These are phyloP conservation scores for Apotomis turbidana DNA, from an alignment of 2,888 invertebrate genomes.

Conservation along the genomic window DNA sequence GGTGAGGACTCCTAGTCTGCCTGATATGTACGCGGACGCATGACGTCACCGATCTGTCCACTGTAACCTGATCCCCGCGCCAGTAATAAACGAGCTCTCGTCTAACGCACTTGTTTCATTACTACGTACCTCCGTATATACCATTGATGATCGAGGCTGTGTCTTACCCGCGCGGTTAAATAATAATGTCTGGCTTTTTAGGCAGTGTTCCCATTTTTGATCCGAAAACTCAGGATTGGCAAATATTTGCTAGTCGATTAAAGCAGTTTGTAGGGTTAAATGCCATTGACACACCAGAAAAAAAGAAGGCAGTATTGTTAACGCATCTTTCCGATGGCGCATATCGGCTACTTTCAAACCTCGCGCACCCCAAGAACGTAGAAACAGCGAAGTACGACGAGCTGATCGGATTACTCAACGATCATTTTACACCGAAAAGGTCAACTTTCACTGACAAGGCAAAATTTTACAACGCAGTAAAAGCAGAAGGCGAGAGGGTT, in stretches of 20 bases:
- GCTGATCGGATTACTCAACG: conserved; percentile 24
- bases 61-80: no score
- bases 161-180: not conserved
- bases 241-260: conserved; percentile 8
- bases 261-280: conserved; percentile 10
- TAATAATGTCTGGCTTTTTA: conserved; percentile 7
- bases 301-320: not conserved
- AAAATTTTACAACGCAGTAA: no score
- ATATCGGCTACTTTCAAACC: not conserved
- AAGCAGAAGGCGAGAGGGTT: no score
- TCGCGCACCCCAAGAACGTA: no score
- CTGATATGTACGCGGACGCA: no score
- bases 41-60: no score
- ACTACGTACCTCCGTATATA: no score
- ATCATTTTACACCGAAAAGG: conserved; percentile 37
- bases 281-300: not conserved
- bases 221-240: conserved; percentile 7
- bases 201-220: conserved; percentile 4
- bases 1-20: no score
- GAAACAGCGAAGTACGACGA: conserved; percentile 1
- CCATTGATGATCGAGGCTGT: not conserved
- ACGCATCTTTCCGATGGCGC: no score
- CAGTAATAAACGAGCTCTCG: no score
- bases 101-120: no score
- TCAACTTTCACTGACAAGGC: conserved; percentile 12